phyloP scores from a whole-genome alignment of 2,888 invertebrate genomes.

The Rhopalosiphum nymphaeae region DNA sequence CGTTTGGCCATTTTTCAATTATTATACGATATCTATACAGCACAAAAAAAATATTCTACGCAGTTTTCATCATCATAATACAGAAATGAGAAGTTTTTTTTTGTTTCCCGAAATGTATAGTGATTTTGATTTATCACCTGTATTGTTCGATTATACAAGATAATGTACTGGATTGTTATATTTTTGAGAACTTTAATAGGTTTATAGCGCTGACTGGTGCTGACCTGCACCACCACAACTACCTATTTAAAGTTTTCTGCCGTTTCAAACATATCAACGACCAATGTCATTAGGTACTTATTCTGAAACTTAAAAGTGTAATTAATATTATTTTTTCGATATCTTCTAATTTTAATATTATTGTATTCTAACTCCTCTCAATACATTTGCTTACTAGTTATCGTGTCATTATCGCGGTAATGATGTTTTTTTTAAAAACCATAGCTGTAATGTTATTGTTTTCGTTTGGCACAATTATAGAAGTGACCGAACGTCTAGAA shows the following conservation, averaged over 20 bases:
- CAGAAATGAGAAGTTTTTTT: background rate
- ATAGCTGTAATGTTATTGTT: background rate
- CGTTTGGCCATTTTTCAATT: background rate
- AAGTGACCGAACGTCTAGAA: background rate
- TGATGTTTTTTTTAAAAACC: too few species aligned
- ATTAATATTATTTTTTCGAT: background rate
- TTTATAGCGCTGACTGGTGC: too few species aligned
- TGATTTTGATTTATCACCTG: background rate
- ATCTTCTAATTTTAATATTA: background rate
- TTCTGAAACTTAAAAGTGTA: background rate
- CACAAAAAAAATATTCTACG: background rate
- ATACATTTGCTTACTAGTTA: background rate
- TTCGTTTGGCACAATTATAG: background rate
- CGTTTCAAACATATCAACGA: background rate
- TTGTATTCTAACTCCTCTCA: background rate
- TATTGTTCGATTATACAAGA: too few species aligned
- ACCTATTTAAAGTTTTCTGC: background rate
- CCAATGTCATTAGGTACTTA: too few species aligned
- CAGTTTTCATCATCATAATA: background rate
- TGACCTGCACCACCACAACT: too few species aligned
- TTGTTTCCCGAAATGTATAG: background rate
- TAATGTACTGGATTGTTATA: too few species aligned
- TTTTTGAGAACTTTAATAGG: too few species aligned
- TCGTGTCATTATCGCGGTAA: background rate
- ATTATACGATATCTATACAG: background rate